Evolutionary conservation across 1,140 invertebrate genomes (phyloP).

Genomic region (Eriocheir sinensis): DNA sequence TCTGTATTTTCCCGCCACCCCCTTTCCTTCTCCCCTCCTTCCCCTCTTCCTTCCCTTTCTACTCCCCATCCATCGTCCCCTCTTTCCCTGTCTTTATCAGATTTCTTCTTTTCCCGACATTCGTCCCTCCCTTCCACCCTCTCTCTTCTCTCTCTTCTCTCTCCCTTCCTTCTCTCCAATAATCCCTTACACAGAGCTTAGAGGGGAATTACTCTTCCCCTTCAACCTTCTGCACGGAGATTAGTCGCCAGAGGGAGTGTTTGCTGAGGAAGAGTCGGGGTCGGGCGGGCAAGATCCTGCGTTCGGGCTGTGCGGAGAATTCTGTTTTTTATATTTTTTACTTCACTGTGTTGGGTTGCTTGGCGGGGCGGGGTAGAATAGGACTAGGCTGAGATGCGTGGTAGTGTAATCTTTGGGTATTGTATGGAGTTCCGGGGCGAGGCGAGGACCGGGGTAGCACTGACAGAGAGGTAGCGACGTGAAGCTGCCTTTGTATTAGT

Average conservation of each 20-base stretch:
- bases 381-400: too few relatives aligned
- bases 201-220: constrained; percentile 59
- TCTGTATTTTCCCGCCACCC: constrained; percentile 14
- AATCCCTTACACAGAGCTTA: constrained; percentile 51
- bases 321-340: too few relatives aligned
- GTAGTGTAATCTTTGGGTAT: background rate
- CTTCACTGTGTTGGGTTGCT: too few relatives aligned
- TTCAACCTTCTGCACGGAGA: constrained; percentile 67
- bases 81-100: constrained; percentile 1
- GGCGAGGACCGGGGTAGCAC: background rate
- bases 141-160: constrained; percentile 24
- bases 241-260: constrained; percentile 40
- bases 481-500: too few relatives aligned
- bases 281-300: background rate
- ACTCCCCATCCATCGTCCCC: constrained; percentile 5
- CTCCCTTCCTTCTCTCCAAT: background rate
- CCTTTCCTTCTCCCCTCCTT: background rate
- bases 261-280: background rate
- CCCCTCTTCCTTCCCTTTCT: constrained; percentile 2
- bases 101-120: background rate
- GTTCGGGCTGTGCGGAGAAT: background rate
- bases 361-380: too few relatives aligned
- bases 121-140: background rate
- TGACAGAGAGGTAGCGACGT: too few relatives aligned
- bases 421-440: background rate